Conservation (phyloP, 2,113 vertebrate genomes). For the Progne subis region DNA sequence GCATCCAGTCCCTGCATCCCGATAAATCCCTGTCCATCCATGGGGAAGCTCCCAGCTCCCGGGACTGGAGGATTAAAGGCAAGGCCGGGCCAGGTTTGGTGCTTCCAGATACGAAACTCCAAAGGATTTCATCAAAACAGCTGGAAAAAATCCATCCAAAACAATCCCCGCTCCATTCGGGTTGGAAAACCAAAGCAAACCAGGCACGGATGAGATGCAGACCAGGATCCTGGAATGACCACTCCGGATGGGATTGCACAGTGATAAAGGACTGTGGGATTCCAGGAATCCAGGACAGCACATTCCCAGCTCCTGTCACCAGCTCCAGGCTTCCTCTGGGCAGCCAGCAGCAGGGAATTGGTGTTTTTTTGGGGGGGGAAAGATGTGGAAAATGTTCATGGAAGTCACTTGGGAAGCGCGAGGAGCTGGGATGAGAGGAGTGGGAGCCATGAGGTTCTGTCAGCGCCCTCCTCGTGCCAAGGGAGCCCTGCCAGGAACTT, state of each 20-base stretch:
- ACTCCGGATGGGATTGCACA: neutral
- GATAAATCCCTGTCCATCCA: neutral
- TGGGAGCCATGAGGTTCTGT: neutral
- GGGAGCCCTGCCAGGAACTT: neutral
- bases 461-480: neutral
- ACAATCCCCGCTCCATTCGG: neutral
- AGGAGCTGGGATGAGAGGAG: neutral
- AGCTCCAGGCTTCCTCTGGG: neutral
- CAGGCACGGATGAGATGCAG: neutral
- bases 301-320: constrained; percentile 17
- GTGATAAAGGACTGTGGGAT: neutral
- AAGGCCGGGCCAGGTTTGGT: neutral
- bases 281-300: neutral
- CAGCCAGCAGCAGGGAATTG: neutral
- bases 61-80: neutral
- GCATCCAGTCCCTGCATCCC: neutral
- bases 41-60: neutral
- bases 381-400: neutral
- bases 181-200: neutral
- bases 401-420: neutral
- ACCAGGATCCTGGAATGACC: neutral
- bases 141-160: constrained; percentile 7
- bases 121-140: constrained; percentile 16
- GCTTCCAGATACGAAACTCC: neutral
- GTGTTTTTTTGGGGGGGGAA: neutral